phyloP scores from a whole-genome alignment of 2,888 invertebrate species.

The Agrochola macilenta region DNA sequence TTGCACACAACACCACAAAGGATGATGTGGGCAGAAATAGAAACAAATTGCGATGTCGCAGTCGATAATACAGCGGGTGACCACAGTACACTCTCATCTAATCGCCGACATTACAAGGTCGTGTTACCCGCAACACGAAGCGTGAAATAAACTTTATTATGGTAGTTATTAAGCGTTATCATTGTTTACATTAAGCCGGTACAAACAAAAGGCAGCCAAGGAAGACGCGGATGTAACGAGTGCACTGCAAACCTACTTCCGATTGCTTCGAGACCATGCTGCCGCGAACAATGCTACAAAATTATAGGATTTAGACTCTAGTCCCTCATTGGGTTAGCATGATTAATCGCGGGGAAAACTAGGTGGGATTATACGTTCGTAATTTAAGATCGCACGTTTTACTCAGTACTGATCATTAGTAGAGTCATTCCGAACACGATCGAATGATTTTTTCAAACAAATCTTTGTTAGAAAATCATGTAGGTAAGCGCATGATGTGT shows the following conservation, averaged over 20 bases:
- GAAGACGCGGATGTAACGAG: constrained; percentile 76
- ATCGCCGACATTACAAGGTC: constrained; percentile 62
- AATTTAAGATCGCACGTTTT: constrained; percentile 83
- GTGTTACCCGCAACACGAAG: constrained; percentile 34
- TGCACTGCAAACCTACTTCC: constrained; percentile 88
- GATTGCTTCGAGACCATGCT: constrained; percentile 76
- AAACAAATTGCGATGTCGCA: constrained; percentile 84
- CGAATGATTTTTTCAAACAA: constrained; percentile 76
- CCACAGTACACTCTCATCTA: constrained; percentile 73
- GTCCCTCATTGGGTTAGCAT: constrained; percentile 86
- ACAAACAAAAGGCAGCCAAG: constrained; percentile 49
- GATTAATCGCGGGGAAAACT: constrained; percentile 88
- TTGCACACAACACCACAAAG: constrained; percentile 81
- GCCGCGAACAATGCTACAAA: constrained; percentile 84
- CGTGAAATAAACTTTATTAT: constrained; percentile 34
- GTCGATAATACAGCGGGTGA: constrained; percentile 77
- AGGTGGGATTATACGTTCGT: constrained; percentile 81
- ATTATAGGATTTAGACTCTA: constrained; percentile 86
- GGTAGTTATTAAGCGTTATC: constrained; percentile 16
- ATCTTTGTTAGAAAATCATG: constrained; percentile 75
- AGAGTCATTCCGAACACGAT: constrained; percentile 80
- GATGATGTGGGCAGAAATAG: constrained; percentile 80
- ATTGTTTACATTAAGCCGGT: constrained; percentile 43
- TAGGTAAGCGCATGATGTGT: constrained; percentile 73
- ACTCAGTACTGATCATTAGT: constrained; percentile 79